A percentile compares a stretch with the other conserved stretches of the same genome.
phyloP scores from a whole-genome alignment of 1,140 invertebrate species.

The Leucophenga varia region DNA sequence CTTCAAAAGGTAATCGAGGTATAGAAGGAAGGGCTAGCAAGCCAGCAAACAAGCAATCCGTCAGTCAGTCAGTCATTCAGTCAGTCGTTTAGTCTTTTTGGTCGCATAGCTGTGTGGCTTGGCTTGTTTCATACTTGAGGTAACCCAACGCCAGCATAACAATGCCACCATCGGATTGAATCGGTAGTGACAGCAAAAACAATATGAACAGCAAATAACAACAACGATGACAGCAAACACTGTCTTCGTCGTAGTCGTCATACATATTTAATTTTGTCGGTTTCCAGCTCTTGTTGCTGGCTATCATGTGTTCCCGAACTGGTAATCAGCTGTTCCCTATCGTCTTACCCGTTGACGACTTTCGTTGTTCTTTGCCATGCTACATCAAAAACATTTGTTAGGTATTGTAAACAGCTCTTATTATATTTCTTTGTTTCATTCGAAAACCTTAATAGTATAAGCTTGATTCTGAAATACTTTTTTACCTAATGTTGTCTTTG shows the following conservation, averaged over 20 bases:
- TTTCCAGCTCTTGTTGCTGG: background rate
- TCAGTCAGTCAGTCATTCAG: too few species aligned
- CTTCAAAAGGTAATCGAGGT: too few species aligned
- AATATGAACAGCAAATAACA: slow-evolving; percentile 13
- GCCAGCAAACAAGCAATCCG: too few species aligned
- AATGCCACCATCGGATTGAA: background rate
- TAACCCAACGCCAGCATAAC: slow-evolving; percentile 14
- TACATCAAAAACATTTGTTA: slow-evolving; percentile 24
- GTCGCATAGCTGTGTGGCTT: background rate
- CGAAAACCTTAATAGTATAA: too few species aligned
- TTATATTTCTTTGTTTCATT: too few species aligned
- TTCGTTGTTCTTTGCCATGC: too few species aligned
- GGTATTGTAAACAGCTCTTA: too few species aligned
- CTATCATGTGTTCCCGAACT: slow-evolving; percentile 15
- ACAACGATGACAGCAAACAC: slow-evolving; percentile 10
- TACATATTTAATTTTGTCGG: too few species aligned
- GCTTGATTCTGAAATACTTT: too few species aligned
- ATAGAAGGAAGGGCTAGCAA: too few species aligned
- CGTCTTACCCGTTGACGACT: slow-evolving; percentile 16
- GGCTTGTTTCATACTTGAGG: slow-evolving; percentile 1
- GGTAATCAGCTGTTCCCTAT: slow-evolving; percentile 30
- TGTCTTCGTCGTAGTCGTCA: slow-evolving; percentile 40
- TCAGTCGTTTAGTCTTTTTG: too few species aligned
- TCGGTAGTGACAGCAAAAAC: slow-evolving; percentile 29
- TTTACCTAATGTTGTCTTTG: too few species aligned